phyloP scores from a whole-genome alignment of 1,140 invertebrate species.

The Bombus vancouverensis region DNA sequence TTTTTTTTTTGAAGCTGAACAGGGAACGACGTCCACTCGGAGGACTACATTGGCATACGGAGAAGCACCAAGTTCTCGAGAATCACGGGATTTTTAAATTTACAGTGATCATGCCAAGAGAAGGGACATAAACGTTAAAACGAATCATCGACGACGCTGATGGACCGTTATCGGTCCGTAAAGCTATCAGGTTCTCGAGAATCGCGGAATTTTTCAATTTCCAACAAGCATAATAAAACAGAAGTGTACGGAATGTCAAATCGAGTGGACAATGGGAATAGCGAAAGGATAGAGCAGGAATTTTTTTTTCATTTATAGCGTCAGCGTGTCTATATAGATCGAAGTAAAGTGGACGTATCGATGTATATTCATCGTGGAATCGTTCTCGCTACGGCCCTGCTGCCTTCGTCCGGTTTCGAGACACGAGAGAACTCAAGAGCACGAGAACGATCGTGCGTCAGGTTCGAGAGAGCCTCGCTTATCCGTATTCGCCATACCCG shows the following conservation, averaged over 20 bases:
- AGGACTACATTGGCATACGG: no score
- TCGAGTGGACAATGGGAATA: not conserved
- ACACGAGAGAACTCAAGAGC: not conserved
- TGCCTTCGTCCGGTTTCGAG: conserved; percentile 38
- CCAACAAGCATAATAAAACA: fast-evolving
- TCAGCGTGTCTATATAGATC: not conserved
- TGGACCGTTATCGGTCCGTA: not conserved
- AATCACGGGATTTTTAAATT: not conserved
- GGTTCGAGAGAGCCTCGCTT: conserved; percentile 60
- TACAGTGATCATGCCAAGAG: not conserved
- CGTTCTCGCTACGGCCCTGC: conserved; percentile 44
- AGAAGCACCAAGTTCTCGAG: not conserved
- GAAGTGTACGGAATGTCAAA: not conserved
- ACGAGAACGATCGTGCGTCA: conserved; percentile 13
- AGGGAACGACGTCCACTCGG: no score
- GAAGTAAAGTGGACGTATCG: not conserved
- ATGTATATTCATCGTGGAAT: not conserved
- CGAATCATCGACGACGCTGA: not conserved
- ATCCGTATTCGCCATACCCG: conserved; percentile 71
- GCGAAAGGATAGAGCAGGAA: no score
- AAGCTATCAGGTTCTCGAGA: not conserved
- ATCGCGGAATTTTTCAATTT: not conserved
- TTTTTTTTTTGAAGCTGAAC: not conserved
- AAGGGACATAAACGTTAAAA: not conserved
- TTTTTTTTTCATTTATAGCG: no score